Conservation (phyloP, 2,113 vertebrate genomes). For the Boulengeromyrus knoepffleri region DNA sequence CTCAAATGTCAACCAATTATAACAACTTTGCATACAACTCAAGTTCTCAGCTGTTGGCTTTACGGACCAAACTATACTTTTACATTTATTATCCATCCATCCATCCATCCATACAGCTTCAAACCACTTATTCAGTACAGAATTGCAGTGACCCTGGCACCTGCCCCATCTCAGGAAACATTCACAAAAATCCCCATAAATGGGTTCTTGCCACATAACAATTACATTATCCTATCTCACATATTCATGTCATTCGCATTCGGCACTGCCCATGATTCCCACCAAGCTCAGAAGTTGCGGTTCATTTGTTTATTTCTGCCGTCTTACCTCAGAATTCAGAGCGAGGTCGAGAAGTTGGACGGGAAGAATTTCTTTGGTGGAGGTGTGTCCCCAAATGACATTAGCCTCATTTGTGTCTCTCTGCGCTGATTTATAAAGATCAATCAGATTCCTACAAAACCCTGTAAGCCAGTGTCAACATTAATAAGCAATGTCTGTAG, state of each 20-base stretch:
- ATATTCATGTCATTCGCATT: neutral
- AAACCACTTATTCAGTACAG: neutral
- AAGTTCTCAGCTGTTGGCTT: neutral
- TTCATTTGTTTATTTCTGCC: neutral
- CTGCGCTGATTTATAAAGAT: neutral
- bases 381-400: neutral
- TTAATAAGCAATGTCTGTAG: neutral
- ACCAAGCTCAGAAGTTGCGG: neutral
- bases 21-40: slow-evolving; percentile 1
- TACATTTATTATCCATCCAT: neutral
- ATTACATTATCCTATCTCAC: neutral
- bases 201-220: neutral
- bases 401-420: neutral
- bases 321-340: neutral
- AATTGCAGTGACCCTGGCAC: neutral
- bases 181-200: neutral
- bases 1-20: neutral
- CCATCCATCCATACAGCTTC: neutral
- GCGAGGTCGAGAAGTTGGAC: neutral
- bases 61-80: neutral
- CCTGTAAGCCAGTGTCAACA: neutral
- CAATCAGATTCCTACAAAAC: neutral
- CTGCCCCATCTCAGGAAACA: neutral
- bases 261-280: neutral
- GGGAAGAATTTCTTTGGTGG: neutral